Conservation (phyloP, 2,797 vertebrate species). For the Notolabrus celidotus region DNA sequence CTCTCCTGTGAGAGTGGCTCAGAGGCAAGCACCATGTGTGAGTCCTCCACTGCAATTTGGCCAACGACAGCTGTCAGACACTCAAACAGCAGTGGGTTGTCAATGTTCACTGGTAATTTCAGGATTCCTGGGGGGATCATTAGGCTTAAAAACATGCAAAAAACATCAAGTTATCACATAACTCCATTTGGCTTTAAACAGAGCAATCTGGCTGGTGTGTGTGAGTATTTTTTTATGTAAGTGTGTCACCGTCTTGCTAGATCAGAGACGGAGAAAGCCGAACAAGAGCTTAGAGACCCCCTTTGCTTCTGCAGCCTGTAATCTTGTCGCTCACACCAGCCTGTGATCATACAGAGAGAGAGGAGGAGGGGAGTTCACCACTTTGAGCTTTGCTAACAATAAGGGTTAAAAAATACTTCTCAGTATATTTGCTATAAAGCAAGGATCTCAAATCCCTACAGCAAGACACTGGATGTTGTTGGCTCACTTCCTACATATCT, state of each 20-base stretch:
- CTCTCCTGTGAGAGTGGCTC: conserved; percentile 6
- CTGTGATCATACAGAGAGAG: conserved; percentile 8
- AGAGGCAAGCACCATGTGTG: conserved; percentile 26
- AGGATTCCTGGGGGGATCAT: background rate
- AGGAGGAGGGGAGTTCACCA: background rate
- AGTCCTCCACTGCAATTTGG: conserved; percentile 27
- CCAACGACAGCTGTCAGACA: conserved; percentile 30
- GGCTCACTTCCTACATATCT: too few relatives aligned
- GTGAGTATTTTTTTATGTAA: background rate
- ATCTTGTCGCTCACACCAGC: conserved; percentile 37
- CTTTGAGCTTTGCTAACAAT: background rate
- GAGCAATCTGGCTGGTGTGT: background rate
- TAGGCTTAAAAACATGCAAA: background rate
- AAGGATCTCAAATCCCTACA: too few relatives aligned
- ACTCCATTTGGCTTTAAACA: conserved; percentile 9
- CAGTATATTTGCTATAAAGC: background rate
- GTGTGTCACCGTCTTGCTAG: background rate
- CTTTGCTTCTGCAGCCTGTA: conserved; percentile 34
- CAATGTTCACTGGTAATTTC: background rate
- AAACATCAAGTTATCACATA: background rate
- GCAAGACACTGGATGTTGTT: too few relatives aligned
- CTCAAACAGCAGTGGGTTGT: background rate
- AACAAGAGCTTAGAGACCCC: conserved; percentile 25
- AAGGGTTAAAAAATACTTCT: background rate
- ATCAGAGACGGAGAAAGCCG: conserved; percentile 12